Conservation (phyloP, 2,888 invertebrate species). For the Galerucella pusilla region DNA sequence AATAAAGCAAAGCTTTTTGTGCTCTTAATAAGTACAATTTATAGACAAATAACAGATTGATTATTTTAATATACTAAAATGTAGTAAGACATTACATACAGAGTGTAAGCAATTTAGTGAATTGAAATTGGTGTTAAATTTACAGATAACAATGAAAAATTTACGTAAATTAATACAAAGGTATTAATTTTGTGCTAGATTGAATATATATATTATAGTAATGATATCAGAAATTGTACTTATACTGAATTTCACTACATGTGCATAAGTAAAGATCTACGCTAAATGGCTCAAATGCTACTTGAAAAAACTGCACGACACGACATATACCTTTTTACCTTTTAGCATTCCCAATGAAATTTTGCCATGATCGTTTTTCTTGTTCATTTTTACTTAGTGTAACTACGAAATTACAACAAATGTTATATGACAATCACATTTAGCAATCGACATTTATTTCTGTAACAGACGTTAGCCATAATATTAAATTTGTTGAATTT, state of each 20-base stretch:
- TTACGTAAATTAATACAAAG: too few relatives aligned
- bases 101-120: neutral
- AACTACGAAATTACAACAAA: neutral
- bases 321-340: constrained; percentile 62
- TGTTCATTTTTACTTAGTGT: constrained; percentile 48
- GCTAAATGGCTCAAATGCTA: constrained; percentile 27
- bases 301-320: constrained; percentile 42
- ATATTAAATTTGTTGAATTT: constrained; percentile 19
- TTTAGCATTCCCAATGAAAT: constrained; percentile 63
- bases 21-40: constrained; percentile 2
- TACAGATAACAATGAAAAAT: too few relatives aligned
- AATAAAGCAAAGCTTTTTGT: neutral
- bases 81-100: neutral
- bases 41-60: neutral
- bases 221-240: neutral
- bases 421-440: constrained; percentile 23
- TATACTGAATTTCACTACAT: constrained; percentile 13
- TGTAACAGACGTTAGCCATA: constrained; percentile 38
- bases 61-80: too few relatives aligned
- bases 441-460: constrained; percentile 29
- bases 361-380: constrained; percentile 61
- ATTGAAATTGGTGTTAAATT: neutral
- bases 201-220: too few relatives aligned
- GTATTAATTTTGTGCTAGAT: too few relatives aligned
- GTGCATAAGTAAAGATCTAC: constrained; percentile 36